These are phyloP conservation scores for Arctocebus calabarensis DNA, from an alignment of 2,797 vertebrate species.

Conservation along the genomic window DNA sequence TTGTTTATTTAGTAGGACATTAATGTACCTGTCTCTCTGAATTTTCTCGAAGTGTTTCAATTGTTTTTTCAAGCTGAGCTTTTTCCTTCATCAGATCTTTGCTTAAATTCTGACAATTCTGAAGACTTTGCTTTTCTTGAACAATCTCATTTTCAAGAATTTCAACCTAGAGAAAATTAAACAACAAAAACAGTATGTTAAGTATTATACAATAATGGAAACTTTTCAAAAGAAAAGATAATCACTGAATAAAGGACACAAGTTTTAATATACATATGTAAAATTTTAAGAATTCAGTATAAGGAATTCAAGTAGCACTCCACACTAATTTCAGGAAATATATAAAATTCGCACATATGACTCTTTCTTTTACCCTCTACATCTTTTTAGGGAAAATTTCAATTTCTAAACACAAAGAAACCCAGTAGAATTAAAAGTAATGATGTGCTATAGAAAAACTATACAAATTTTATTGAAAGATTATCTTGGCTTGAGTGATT, in stretches of 20 bases:
- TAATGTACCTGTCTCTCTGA: constrained; percentile 95
- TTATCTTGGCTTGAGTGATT: background rate
- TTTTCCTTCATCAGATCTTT: constrained; percentile 98
- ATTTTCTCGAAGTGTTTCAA: constrained; percentile 96
- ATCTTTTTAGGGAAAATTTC: constrained; percentile 32
- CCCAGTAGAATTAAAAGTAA: constrained; percentile 5
- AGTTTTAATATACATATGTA: constrained; percentile 55
- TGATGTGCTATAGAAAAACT: background rate
- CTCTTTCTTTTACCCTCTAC: constrained; percentile 25
- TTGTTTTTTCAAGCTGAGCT: constrained; percentile 95
- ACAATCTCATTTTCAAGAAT: constrained; percentile 92
- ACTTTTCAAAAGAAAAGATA: constrained; percentile 61
- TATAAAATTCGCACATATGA: constrained; percentile 25
- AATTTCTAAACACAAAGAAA: constrained; percentile 59
- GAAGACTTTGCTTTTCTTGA: constrained; percentile 93
- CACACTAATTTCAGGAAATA: constrained; percentile 29
- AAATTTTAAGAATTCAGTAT: constrained; percentile 50
- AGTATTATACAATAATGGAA: constrained; percentile 51
- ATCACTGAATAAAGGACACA: constrained; percentile 48
- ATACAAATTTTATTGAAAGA: constrained; percentile 35
- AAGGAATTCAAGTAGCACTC: constrained; percentile 38
- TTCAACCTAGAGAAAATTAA: constrained; percentile 90
- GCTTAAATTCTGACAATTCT: constrained; percentile 93
- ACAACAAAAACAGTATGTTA: constrained; percentile 64
- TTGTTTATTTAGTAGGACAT: constrained; percentile 45